Evolutionary conservation across 2,113 vertebrate species (phyloP), one percentile per base, ranked within the genome.

Genomic region (Dendrocopos noguchii): DNA sequence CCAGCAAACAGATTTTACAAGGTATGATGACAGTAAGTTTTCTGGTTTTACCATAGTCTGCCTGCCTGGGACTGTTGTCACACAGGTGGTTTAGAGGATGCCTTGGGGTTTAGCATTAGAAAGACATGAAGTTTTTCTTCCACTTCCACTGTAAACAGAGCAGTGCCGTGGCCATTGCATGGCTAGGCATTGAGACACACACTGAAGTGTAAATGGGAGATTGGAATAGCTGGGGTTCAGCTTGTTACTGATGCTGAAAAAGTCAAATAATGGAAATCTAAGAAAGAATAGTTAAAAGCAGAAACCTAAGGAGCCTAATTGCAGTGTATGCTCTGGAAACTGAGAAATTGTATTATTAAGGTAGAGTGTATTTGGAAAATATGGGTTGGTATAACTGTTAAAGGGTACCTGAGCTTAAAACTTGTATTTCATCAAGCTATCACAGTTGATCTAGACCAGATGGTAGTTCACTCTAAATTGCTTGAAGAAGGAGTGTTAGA

Each of bases 1-100:
- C 99, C 95, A 99, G 98, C 95, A 99, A 98, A 91, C 99, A 99
- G 97, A 99, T 99, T 96, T 98, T 99, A 84, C 98, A 99, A 98
- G 99, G 99, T 99, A 98, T 53, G 96, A 34, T 73, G 33, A 19
- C 16, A 46, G 64, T 56, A 75, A 85, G 3, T 53, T 81, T 79
- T 31, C 67, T 84, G 7, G 11, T 65, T 91, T 82, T 71, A 28
- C 59, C 20, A 2, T 25, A 12, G 9, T 71, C 39, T 83, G 17
- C 52, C 25, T 76, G 73, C 39, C n/a, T 73, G 15, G 28, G 34
- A 42, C 17, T 79, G 21, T 53, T 50, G 47, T 80, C 47, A 55
- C 15, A 5, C 31, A 4, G 29, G 42, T 68, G n/a, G 57, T 83
- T 60, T n/a, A 75, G 70, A 46, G 24, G 15, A 11, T 59, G 12